These are phyloP conservation scores for Pseudolaguvia tuberculata DNA, from an alignment of 2,113 vertebrate species.

Conservation along the genomic window DNA sequence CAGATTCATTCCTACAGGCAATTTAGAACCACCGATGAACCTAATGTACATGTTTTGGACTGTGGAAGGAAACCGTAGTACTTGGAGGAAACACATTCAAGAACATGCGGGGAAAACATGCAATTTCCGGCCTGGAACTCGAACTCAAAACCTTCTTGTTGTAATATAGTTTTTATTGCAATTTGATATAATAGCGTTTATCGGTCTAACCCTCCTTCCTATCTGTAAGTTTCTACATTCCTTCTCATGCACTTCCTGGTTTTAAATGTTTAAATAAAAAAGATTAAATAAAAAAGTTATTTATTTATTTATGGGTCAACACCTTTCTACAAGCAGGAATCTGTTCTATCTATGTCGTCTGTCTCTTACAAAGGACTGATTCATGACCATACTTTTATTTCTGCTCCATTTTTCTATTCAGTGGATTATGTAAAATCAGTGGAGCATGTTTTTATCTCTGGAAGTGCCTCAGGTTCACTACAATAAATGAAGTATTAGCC, in stretches of 20 bases:
- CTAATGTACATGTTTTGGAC: no score
- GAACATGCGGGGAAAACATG: no score
- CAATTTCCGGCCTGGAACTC: no score
- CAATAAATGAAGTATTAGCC: slow-evolving; percentile 12
- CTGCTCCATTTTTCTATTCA: slow-evolving; percentile 1
- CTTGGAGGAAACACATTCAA: no score
- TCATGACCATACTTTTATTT: slow-evolving; percentile 45
- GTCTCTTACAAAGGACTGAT: neutral
- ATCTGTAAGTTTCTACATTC: slow-evolving; percentile 10
- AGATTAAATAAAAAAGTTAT: no score
- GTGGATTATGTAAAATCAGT: slow-evolving; percentile 16
- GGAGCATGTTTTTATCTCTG: neutral
- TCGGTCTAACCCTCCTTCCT: neutral
- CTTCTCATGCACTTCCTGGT: slow-evolving; percentile 15
- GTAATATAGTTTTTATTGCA: no score
- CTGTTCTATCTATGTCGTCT: neutral
- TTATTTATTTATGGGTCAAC: slow-evolving; percentile 2
- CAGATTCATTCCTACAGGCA: no score
- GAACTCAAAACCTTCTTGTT: no score
- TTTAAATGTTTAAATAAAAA: no score
- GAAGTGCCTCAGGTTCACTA: slow-evolving; percentile 13
- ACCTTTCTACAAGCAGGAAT: neutral
- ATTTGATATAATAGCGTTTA: no score
- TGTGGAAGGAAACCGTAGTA: no score
- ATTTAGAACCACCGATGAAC: no score